These are phyloP conservation scores for Potamilus streckersoni DNA, from an alignment of 1,140 invertebrate genomes.

Conservation along the genomic window DNA sequence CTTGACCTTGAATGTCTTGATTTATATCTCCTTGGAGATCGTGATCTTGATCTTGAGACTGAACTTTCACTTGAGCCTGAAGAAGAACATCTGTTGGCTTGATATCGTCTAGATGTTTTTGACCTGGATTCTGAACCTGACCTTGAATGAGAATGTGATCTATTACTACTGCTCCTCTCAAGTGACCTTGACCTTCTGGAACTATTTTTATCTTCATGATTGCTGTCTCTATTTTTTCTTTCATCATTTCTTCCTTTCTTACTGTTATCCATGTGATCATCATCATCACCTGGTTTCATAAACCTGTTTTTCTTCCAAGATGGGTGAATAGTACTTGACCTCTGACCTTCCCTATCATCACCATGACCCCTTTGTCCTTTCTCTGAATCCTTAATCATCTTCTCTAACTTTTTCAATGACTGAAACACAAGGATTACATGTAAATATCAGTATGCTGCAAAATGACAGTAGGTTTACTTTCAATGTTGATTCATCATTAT, in stretches of 20 bases:
- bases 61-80: no score
- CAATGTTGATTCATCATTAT: no score
- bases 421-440: slow-evolving; percentile 6
- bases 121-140: no score
- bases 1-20: slow-evolving; percentile 7
- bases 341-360: neutral
- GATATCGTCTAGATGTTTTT: no score
- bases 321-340: neutral
- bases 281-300: slow-evolving; percentile 25
- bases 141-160: no score
- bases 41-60: neutral
- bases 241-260: neutral
- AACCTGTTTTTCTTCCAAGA: slow-evolving; percentile 6
- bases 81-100: no score
- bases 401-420: slow-evolving; percentile 23
- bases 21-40: slow-evolving; percentile 7
- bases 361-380: neutral
- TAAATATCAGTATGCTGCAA: no score
- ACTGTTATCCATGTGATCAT: neutral
- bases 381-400: slow-evolving; percentile 27
- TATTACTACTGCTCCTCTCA: slow-evolving; percentile 1
- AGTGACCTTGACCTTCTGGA: slow-evolving; percentile 12
- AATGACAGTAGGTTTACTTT: no score
- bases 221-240: no score
- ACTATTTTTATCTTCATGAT: neutral